These are phyloP conservation scores for Gallinago undulata DNA, from an alignment of 2,113 vertebrate genomes.

Conservation along the genomic window DNA sequence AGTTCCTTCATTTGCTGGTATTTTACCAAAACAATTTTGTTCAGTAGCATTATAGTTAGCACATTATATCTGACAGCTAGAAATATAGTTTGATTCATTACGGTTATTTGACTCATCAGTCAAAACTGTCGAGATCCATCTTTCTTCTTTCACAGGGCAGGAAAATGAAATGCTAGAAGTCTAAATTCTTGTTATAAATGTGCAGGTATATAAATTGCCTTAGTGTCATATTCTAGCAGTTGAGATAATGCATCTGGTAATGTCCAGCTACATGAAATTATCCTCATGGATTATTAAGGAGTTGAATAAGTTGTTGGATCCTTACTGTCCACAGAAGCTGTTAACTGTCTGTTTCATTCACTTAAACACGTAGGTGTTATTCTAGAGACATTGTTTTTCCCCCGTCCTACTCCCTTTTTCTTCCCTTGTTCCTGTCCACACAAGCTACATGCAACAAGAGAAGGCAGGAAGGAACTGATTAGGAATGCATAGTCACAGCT, in stretches of 20 bases:
- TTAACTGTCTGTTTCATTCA: not conserved
- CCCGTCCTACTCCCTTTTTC: not conserved
- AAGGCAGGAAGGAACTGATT: not conserved
- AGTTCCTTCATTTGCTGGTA: not conserved
- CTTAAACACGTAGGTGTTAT: not conserved
- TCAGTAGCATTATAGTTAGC: not conserved
- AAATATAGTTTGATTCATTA: slow-evolving; percentile 27
- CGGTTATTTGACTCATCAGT: not conserved
- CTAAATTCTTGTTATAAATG: not conserved
- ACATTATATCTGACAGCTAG: not conserved
- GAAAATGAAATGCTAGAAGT: not conserved
- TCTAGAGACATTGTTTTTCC: not conserved
- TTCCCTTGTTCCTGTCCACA: not conserved
- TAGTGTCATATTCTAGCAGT: not conserved
- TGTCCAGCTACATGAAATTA: not conserved
- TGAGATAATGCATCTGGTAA: not conserved
- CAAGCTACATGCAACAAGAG: not conserved
- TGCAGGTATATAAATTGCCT: not conserved
- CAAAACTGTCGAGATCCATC: not conserved
- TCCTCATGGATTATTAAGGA: not conserved
- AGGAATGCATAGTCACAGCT: not conserved
- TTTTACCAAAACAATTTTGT: slow-evolving; percentile 14
- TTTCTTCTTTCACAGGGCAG: not conserved
- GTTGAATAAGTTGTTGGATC: not conserved
- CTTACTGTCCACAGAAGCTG: not conserved